These are phyloP conservation scores for Urocitellus parryii DNA, from an alignment of 2,113 vertebrate genomes.

Conservation along the genomic window DNA sequence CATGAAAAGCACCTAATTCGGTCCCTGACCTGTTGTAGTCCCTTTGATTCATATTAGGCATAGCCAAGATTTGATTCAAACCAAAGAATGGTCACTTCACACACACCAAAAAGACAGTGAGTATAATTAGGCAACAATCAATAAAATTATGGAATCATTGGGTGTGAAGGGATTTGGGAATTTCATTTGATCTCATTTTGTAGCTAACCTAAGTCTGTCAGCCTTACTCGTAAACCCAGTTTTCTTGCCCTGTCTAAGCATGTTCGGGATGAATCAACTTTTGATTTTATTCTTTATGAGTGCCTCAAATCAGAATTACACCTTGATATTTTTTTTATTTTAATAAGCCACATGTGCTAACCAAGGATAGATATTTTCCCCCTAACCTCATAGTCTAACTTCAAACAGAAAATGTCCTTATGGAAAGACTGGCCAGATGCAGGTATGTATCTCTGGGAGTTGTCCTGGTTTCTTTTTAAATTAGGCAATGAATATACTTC, in stretches of 20 bases:
- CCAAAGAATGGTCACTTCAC: not conserved
- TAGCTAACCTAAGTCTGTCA: not conserved
- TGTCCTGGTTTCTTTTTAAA: slow-evolving; percentile 84
- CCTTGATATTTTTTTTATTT: slow-evolving; percentile 32
- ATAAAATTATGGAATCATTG: not conserved
- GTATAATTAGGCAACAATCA: not conserved
- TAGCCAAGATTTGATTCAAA: slow-evolving; percentile 22
- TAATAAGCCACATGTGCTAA: slow-evolving; percentile 48
- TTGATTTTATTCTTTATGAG: slow-evolving; percentile 11
- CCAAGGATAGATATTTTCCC: slow-evolving; percentile 66
- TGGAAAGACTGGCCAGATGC: slow-evolving; percentile 76
- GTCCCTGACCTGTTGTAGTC: not conserved
- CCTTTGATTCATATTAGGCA: not conserved
- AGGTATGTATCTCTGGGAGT: slow-evolving; percentile 72
- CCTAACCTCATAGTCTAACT: slow-evolving; percentile 73
- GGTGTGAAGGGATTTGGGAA: not conserved
- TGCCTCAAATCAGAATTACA: slow-evolving; percentile 57
- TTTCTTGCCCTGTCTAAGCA: slow-evolving; percentile 11
- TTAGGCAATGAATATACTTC: slow-evolving; percentile 81
- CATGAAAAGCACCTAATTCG: not conserved
- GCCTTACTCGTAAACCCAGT: not conserved
- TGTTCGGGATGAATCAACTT: slow-evolving; percentile 19
- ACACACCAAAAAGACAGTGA: not conserved
- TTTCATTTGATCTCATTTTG: not conserved
- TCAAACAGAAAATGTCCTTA: slow-evolving; percentile 77